These are phyloP conservation scores for Candidula unifasciata DNA, from an alignment of 2,888 invertebrate species.

Conservation along the genomic window DNA sequence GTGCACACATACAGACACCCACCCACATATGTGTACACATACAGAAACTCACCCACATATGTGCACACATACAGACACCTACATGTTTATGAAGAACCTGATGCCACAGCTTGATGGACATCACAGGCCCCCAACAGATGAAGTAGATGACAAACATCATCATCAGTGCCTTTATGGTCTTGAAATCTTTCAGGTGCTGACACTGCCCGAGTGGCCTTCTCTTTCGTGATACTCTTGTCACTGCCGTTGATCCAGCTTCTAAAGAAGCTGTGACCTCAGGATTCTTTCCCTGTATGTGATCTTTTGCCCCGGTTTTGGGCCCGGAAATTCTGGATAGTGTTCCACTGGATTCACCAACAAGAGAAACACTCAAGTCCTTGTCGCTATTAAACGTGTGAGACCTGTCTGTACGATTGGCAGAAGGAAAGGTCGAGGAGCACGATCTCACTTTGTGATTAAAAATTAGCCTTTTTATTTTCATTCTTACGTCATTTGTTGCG, in stretches of 20 bases:
- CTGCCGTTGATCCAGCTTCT: not conserved
- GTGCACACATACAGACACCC: no score
- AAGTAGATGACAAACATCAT: conserved; percentile 39
- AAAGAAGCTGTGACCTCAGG: no score
- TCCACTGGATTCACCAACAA: not conserved
- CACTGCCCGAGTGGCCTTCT: not conserved
- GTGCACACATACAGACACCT: no score
- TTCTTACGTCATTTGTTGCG: not conserved
- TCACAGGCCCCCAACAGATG: conserved; percentile 39
- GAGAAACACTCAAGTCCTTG: not conserved
- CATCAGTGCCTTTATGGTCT: conserved; percentile 39
- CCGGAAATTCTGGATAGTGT: not conserved
- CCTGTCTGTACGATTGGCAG: not conserved
- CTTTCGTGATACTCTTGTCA: not conserved
- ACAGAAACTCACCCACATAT: no score
- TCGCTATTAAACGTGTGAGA: not conserved
- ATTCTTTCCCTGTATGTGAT: no score
- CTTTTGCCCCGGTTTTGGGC: no score
- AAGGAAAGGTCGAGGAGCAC: not conserved
- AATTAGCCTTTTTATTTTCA: not conserved
- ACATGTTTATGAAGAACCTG: not conserved
- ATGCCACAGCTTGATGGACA: not conserved
- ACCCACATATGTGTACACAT: no score
- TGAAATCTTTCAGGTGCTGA: conserved; percentile 41
- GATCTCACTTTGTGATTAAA: not conserved